These are phyloP conservation scores for Periophthalmodon schlosseri DNA, from an alignment of 2,113 vertebrate genomes.

Conservation along the genomic window DNA sequence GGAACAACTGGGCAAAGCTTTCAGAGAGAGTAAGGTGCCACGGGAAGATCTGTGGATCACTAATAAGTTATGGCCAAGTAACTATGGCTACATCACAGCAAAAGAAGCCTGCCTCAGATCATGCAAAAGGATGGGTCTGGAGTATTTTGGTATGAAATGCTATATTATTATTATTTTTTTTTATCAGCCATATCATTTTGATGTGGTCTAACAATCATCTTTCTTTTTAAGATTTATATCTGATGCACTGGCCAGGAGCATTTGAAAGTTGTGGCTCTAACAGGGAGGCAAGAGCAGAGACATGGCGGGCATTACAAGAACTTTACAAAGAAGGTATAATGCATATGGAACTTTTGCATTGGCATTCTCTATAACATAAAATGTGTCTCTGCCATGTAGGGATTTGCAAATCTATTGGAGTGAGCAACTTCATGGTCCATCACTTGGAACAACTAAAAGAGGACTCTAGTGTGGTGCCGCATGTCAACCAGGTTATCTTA, in stretches of 20 bases:
- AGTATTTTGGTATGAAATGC: slow-evolving; percentile 73
- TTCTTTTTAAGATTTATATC: slow-evolving; percentile 79
- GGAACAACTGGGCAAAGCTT: slow-evolving; percentile 67
- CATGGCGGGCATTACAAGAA: slow-evolving; percentile 78
- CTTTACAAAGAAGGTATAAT: slow-evolving; percentile 72
- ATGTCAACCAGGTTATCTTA: slow-evolving; percentile 77
- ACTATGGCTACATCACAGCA: slow-evolving; percentile 76
- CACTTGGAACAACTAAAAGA: slow-evolving; percentile 84
- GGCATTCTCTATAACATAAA: not conserved
- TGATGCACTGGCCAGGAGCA: slow-evolving; percentile 81
- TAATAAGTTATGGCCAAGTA: slow-evolving; percentile 79
- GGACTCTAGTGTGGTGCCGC: slow-evolving; percentile 74
- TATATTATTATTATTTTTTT: not conserved
- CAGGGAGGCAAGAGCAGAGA: slow-evolving; percentile 77
- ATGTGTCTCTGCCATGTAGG: slow-evolving; percentile 53
- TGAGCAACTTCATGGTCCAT: slow-evolving; percentile 84
- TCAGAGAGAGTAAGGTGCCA: slow-evolving; percentile 73
- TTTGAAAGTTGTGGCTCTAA: slow-evolving; percentile 59
- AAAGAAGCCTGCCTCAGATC: slow-evolving; percentile 77
- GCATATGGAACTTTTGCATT: not conserved
- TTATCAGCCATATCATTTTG: not conserved
- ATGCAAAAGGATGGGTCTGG: slow-evolving; percentile 74
- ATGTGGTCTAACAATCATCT: not conserved
- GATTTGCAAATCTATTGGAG: slow-evolving; percentile 78
- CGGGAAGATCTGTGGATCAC: slow-evolving; percentile 81